phyloP scores from a whole-genome alignment of 2,797 vertebrate genomes.

The Paramormyrops hopkinsi region DNA sequence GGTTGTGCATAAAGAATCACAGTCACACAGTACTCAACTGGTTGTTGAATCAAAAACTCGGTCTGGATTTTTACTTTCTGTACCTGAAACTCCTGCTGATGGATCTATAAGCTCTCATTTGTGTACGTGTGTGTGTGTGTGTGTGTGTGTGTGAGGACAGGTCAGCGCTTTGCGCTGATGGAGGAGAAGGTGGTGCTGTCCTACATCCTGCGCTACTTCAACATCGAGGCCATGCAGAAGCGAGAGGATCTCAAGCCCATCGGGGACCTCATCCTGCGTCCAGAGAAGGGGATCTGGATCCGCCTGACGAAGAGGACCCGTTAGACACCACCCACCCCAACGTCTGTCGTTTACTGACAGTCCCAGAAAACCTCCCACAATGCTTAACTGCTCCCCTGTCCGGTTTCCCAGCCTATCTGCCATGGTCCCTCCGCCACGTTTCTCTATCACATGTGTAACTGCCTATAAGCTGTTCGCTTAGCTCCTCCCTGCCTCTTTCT shows the following conservation, averaged over 20 bases:
- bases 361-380: not conserved
- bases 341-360: not conserved
- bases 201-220: slow-evolving; percentile 70
- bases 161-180: slow-evolving; percentile 86
- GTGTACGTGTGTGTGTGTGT: not conserved
- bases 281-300: slow-evolving; percentile 76
- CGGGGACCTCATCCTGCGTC: slow-evolving; percentile 82
- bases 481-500: not conserved
- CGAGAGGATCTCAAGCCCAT: slow-evolving; percentile 66
- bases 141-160: slow-evolving; percentile 46
- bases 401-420: not conserved
- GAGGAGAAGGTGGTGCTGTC: slow-evolving; percentile 87
- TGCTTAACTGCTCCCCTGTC: not conserved
- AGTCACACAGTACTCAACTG: not conserved
- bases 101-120: not conserved
- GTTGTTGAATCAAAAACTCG: not conserved
- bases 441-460: not conserved
- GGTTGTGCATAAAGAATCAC: not conserved
- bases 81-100: not conserved
- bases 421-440: not conserved
- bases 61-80: not conserved
- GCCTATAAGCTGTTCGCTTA: not conserved
- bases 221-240: slow-evolving; percentile 70
- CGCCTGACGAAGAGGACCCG: slow-evolving; percentile 65
- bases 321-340: not conserved